Percentiles rank a stretch among this genome's conserved stretches.
Conservation (phyloP, 2,888 invertebrate genomes). For the Coremacera marginata region DNA sequence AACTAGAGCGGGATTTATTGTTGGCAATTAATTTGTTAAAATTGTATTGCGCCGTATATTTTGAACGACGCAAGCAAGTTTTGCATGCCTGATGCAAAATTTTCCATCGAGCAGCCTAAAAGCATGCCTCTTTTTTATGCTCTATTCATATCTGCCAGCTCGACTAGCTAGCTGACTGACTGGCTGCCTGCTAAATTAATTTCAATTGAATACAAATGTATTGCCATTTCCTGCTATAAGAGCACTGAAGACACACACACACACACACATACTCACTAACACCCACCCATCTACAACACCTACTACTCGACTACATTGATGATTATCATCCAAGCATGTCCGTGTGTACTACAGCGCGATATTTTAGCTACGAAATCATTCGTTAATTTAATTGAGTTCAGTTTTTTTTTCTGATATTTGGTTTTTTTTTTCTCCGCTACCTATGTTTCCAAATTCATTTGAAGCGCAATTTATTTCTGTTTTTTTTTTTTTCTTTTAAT, state of each 20-base stretch:
- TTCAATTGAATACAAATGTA: conserved; percentile 34
- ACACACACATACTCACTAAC: neutral
- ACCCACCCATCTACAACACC: neutral
- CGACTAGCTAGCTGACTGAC: neutral
- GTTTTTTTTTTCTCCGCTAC: too few relatives aligned
- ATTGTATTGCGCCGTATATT: conserved; percentile 45
- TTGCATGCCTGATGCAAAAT: neutral
- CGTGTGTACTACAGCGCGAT: neutral
- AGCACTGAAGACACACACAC: neutral
- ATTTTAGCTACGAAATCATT: conserved; percentile 7
- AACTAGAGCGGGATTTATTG: conserved; percentile 58
- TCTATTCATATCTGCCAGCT: neutral
- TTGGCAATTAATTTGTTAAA: conserved; percentile 67
- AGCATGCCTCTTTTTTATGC: neutral
- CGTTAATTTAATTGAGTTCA: conserved; percentile 24
- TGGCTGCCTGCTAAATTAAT: conserved; percentile 26
- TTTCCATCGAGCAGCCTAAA: neutral
- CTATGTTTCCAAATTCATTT: neutral
- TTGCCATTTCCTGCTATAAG: conserved; percentile 16
- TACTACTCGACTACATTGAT: neutral
- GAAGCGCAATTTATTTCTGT: neutral
- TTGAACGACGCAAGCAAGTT: neutral
- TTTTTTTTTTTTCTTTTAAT: neutral
- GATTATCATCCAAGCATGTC: neutral
- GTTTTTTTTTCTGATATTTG: neutral